Evolutionary conservation across 2,888 invertebrate genomes (phyloP).

Genomic region (Drosophila bunnanda): DNA sequence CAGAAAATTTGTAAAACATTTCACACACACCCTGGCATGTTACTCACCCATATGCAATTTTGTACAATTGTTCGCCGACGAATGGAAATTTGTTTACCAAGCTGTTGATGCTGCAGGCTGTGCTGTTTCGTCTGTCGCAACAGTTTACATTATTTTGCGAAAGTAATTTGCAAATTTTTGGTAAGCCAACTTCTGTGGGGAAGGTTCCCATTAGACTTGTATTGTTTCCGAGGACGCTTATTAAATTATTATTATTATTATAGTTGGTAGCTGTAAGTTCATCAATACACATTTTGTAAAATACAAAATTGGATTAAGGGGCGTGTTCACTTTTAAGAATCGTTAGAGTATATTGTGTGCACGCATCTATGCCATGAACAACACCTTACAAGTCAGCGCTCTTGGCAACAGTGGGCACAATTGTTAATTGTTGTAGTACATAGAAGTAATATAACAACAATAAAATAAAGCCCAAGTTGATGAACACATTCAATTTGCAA

Average conservation of each 20-base stretch:
- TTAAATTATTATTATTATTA: neutral
- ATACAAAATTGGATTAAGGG: neutral
- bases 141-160: slow-evolving; percentile 25
- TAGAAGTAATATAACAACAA: neutral
- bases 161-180: slow-evolving; percentile 18
- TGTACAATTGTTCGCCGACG: slow-evolving; percentile 49
- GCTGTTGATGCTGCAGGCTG: slow-evolving; percentile 39
- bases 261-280: neutral
- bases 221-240: too few species aligned
- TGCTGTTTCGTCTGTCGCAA: slow-evolving; percentile 20
- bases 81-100: slow-evolving; percentile 68
- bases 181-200: neutral
- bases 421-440: neutral
- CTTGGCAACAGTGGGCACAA: neutral
- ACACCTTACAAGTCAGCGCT: neutral
- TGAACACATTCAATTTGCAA: too few species aligned
- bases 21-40: slow-evolving; percentile 18
- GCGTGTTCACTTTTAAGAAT: neutral
- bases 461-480: neutral
- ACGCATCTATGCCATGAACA: neutral
- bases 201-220: neutral
- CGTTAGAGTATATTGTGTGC: neutral
- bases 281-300: neutral
- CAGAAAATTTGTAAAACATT: slow-evolving; percentile 63
- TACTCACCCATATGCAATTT: slow-evolving; percentile 6